Evolutionary conservation across 2,888 invertebrate species (phyloP).

Genomic region (Drosophila falleni): DNA sequence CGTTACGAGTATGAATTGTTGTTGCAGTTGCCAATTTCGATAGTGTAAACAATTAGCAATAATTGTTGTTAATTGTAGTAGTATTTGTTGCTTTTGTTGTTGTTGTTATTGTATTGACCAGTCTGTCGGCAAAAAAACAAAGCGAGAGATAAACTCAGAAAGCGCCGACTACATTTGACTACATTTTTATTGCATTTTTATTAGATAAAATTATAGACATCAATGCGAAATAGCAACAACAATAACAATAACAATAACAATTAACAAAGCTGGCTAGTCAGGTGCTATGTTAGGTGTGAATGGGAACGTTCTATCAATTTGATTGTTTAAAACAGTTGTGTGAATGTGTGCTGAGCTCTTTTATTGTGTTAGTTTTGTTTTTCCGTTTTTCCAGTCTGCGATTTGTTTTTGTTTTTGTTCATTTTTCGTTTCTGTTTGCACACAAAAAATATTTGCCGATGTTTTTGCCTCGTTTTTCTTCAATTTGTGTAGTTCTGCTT

Average conservation of each 20-base stretch:
- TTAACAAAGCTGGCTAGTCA: conserved; percentile 35
- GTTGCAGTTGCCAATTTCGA: conserved; percentile 29
- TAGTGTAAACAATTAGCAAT: conserved; percentile 47
- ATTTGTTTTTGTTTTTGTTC: conserved; percentile 19
- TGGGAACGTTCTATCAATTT: conserved; percentile 58
- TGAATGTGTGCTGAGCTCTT: background rate
- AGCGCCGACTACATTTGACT: conserved; percentile 45
- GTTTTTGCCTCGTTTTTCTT: conserved; percentile 22
- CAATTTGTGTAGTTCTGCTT: conserved; percentile 34
- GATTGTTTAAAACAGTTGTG: conserved; percentile 43
- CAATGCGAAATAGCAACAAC: conserved; percentile 37
- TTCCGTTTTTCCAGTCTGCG: background rate
- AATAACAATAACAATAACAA: conserved; percentile 23
- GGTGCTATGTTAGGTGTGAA: conserved; percentile 45
- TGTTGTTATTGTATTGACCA: conserved; percentile 18
- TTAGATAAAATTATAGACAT: conserved; percentile 73
- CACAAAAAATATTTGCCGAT: conserved; percentile 35
- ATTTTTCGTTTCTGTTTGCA: conserved; percentile 22
- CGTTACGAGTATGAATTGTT: conserved; percentile 8
- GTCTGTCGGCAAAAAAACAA: conserved; percentile 63
- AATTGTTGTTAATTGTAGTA: conserved; percentile 22
- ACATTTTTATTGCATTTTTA: conserved; percentile 70
- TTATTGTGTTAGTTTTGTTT: no score
- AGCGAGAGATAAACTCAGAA: conserved; percentile 39
- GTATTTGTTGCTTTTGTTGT: conserved; percentile 18